phyloP scores from a whole-genome alignment of 2,113 vertebrate species.

The Cryptomyrus ogoouensis region DNA sequence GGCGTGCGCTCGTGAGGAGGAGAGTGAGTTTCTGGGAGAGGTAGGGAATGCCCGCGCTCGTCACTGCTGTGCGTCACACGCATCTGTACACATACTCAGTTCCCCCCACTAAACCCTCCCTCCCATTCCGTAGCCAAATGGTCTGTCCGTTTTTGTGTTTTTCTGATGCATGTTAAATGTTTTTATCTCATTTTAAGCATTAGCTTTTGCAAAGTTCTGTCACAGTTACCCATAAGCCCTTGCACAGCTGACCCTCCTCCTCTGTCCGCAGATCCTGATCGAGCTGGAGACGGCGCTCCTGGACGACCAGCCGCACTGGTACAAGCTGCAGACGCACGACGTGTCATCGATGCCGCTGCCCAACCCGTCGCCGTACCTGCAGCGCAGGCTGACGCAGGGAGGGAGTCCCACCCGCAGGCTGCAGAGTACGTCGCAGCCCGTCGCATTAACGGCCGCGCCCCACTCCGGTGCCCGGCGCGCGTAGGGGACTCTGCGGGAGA shows the following conservation, averaged over 20 bases:
- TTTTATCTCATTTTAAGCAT: neutral
- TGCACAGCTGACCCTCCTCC: neutral
- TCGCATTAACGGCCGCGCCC: neutral
- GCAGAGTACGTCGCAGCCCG: slow-evolving; percentile 71
- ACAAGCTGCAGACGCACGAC: slow-evolving; percentile 89
- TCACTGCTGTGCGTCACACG: neutral
- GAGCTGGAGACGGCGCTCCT: slow-evolving; percentile 87
- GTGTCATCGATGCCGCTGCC: slow-evolving; percentile 81
- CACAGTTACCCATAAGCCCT: neutral
- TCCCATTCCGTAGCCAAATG: neutral
- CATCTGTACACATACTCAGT: slow-evolving; percentile 19
- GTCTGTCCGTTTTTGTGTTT: neutral
- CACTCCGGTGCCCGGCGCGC: neutral
- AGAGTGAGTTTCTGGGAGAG: slow-evolving; percentile 97
- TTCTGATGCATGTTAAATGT: neutral
- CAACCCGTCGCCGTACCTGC: slow-evolving; percentile 76
- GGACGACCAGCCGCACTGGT: slow-evolving; percentile 95
- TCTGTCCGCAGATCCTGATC: slow-evolving; percentile 75
- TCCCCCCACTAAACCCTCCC: neutral
- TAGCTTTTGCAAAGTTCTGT: neutral
- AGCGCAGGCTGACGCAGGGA: slow-evolving; percentile 75
- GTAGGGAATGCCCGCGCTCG: slow-evolving; percentile 48
- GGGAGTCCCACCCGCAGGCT: slow-evolving; percentile 77
- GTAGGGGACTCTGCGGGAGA: neutral
- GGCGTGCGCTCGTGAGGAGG: slow-evolving; percentile 87